phyloP scores from a whole-genome alignment of 1,140 invertebrate species.

The Drosophila guanche region DNA sequence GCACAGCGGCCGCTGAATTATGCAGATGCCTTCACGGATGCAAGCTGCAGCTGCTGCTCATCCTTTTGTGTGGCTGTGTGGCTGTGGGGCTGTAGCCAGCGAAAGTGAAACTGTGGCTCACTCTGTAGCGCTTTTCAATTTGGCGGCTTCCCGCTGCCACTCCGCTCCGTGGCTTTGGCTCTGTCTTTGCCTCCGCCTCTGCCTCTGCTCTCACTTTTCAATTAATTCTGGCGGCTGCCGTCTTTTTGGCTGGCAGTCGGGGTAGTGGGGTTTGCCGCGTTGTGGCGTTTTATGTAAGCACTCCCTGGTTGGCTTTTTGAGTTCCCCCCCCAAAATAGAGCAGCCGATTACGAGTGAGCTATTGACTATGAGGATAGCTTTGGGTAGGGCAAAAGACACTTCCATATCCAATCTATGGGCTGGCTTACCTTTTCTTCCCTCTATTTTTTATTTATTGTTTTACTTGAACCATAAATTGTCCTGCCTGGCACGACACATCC shows the following conservation, averaged over 20 bases:
- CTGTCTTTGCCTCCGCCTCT: background rate
- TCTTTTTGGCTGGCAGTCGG: background rate
- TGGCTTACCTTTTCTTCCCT: no score
- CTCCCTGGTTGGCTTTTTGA: conserved; percentile 33
- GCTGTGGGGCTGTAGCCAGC: background rate
- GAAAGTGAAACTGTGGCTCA: conserved; percentile 61
- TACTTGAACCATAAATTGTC: no score
- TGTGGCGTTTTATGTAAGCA: conserved; percentile 61
- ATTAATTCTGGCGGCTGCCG: conserved; percentile 60
- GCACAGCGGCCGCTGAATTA: conserved; percentile 31
- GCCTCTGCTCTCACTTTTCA: conserved; percentile 70
- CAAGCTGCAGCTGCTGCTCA: conserved; percentile 17
- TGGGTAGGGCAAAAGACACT: no score
- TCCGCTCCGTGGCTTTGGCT: conserved; percentile 24
- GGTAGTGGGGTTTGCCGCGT: conserved; percentile 8
- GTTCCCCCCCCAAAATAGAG: conserved; percentile 30
- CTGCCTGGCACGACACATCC: background rate
- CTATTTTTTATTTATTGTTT: background rate
- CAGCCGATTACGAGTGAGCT: background rate
- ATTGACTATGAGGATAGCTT: no score
- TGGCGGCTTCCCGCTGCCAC: conserved; percentile 50
- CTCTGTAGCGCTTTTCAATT: conserved; percentile 56
- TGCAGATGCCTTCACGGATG: conserved; percentile 29
- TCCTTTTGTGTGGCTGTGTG: conserved; percentile 19
- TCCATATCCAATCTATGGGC: no score